phyloP scores from a whole-genome alignment of 2,113 vertebrate genomes.

The Motacilla alba region DNA sequence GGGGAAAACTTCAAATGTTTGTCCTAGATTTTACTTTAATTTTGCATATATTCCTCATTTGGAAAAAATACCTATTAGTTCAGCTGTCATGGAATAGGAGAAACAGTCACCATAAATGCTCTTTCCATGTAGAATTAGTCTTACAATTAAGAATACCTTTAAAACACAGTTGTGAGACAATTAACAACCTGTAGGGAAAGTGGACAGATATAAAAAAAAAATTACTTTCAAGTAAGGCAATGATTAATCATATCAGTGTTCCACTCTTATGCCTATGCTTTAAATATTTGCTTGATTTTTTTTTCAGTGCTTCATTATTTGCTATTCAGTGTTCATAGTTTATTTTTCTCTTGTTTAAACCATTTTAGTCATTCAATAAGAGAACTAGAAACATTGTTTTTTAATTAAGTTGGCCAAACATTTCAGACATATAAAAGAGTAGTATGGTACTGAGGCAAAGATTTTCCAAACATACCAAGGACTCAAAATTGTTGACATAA shows the following conservation, averaged over 20 bases:
- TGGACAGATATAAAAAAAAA: background rate
- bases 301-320: background rate
- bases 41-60: background rate
- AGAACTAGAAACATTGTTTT: background rate
- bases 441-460: background rate
- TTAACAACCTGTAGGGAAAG: background rate
- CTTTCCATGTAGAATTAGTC: background rate
- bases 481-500: constrained; percentile 2
- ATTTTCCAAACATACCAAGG: background rate
- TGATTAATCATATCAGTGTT: background rate
- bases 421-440: background rate
- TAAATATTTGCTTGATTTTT: background rate
- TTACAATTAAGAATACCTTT: background rate
- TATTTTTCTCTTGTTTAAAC: background rate
- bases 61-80: background rate
- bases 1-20: background rate
- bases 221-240: background rate
- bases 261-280: background rate
- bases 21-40: background rate
- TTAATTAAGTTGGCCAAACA: background rate
- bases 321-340: background rate
- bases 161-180: background rate
- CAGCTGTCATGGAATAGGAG: background rate
- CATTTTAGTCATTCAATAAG: background rate
- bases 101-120: background rate